Evolutionary conservation across 1,140 invertebrate genomes (phyloP), one percentile per base, ranked within the genome.

Genomic region (Zaprionus nigranus): DNA sequence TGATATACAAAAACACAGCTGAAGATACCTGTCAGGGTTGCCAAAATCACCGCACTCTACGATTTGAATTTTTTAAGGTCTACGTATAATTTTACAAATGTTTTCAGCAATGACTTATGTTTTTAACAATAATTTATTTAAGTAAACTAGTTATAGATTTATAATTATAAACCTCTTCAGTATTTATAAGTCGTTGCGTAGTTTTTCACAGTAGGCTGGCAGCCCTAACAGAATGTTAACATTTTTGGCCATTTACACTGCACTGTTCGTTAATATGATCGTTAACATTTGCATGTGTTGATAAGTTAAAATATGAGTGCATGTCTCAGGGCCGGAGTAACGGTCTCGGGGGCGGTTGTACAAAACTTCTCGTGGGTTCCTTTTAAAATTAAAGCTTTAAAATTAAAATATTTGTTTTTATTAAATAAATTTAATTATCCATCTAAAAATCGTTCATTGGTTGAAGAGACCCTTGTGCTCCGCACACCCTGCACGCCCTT

Each of bases 1-100:
- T n/a, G n/a, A 57, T 72, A 76, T 65, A 66, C 74, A 65, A 72
- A 75, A 62, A 58, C 53, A 70, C 68, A 71, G 74, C 62, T 76
- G 74, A 72, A 72, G 17, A 62, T 56, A 56, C 28, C 24, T 34
- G 43, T 11, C 49, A 72, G 74, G 7, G 74, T 60, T 76, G 68
- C 38, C 74, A 76, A 38, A 24, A 24, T 28, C 6, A 1, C 12
- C n/a, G 34, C 24, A 5, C 3, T n/a, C 11, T 51, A 3, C 2
- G 6, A 49, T 49, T 65, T 22, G 6, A 30, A 40, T 43, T 56
- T 43, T 7, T n/a, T n/a, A 24, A 2, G 17, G 1, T 0, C 4
- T 2, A 4, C 12, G 17, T 36, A 40, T 43, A 26, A 38, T 66
- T 53, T 43, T 3, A 24, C n/a, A 12, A 5, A 13, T 36, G 9